Base-by-base conservation (phyloP, 2,888 invertebrate genomes). In the Agrilus mali region DNA sequence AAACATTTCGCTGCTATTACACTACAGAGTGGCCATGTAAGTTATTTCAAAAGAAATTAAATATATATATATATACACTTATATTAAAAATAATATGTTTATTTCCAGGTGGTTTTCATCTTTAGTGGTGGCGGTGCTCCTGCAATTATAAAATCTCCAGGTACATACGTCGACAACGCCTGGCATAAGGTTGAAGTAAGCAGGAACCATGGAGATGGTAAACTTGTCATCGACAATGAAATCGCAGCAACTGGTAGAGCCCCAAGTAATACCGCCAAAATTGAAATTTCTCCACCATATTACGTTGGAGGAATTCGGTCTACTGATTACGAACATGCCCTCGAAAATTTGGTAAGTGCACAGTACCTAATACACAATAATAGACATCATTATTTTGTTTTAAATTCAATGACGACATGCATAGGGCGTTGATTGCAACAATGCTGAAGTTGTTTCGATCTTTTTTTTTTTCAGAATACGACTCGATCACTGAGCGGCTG, bases 401-500 rank as follows among this genome's bases (percentile, higher is more conserved):
- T n/a, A n/a, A n/a, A n/a, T n/a, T n/a, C n/a, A n/a, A n/a, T n/a
- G n/a, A n/a, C n/a, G n/a, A n/a, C n/a, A n/a, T n/a, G 5, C 5
- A 17, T 3, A 17, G 17, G 17, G 17, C 17, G 17, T 17, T 17
- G 5, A 17, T 17, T 17, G 5, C 17, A 17, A 17, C 17, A 17
- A 17, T 17, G 17, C 17, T 17, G 5, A 17, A 17, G 5, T 17
- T 5, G 3, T 17, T 17, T 17, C 17, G 17, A 3, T 17, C 17
- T 17, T 17, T 3, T 17, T 17, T 17, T 20, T 20, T 43, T 44
- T 39, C 42, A 57, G 56, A 56, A 58, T 34, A 55, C 53, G 52
- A 42, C 68, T 77, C 78, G 73, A 69, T 78, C 83, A 31, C 92
- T 89, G 65, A 79, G 77, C 53, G 95, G 95, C 2, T 95, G 95